Evolutionary conservation across 2,888 invertebrate genomes (phyloP).

Genomic region (Noctua janthe): DNA sequence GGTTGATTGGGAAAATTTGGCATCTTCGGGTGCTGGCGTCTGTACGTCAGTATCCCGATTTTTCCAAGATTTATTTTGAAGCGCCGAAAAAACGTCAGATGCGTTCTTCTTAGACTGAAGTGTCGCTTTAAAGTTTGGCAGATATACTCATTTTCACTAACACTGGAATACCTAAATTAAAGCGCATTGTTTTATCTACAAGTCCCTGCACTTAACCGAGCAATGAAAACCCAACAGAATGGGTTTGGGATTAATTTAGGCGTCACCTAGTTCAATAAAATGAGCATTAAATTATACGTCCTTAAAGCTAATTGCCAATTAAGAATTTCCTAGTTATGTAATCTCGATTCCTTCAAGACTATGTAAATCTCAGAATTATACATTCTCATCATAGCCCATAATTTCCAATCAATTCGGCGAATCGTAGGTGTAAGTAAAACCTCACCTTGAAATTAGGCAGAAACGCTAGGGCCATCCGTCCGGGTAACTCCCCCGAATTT

Average conservation of each 20-base stretch:
- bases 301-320: not conserved
- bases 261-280: not conserved
- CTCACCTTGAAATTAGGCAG: constrained; percentile 23
- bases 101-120: not conserved
- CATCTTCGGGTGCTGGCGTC: no score
- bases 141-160: not conserved
- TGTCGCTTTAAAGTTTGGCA: not conserved
- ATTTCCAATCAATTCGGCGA: not conserved
- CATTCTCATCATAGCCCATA: not conserved
- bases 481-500: not conserved
- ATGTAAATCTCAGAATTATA: not conserved
- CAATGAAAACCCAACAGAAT: not conserved
- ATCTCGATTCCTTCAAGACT: not conserved
- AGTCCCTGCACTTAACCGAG: not conserved
- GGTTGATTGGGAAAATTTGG: no score
- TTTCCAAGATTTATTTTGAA: no score
- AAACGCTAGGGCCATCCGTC: not conserved
- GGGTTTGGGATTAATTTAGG: not conserved
- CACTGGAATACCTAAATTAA: not conserved
- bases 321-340: not conserved
- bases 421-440: not conserved
- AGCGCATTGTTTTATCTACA: not conserved
- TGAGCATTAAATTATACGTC: not conserved
- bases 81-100: not conserved
- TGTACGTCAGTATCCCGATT: no score